These are phyloP conservation scores for Diachasma alloeum DNA, from an alignment of 1,140 invertebrate species.

Conservation along the genomic window DNA sequence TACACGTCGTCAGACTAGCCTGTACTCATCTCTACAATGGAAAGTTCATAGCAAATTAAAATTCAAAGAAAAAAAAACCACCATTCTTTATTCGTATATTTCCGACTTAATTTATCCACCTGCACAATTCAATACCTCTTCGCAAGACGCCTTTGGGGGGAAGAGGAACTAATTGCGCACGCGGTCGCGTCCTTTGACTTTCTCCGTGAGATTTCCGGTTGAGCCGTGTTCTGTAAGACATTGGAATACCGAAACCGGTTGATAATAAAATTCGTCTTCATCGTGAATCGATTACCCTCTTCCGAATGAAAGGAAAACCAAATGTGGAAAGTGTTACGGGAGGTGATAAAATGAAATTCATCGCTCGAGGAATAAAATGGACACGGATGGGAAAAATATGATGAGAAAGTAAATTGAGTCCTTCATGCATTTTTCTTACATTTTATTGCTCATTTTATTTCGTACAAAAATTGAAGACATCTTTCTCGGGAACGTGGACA, in stretches of 20 bases:
- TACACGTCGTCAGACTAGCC: neutral
- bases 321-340: neutral
- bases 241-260: neutral
- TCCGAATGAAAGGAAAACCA: neutral
- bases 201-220: neutral
- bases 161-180: neutral
- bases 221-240: neutral
- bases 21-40: neutral
- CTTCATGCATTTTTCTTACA: too few relatives aligned
- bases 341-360: too few relatives aligned
- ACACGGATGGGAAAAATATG: too few relatives aligned
- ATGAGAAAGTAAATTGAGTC: too few relatives aligned
- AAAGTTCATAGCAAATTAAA: neutral
- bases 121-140: neutral
- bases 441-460: too few relatives aligned
- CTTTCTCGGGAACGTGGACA: neutral
- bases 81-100: neutral
- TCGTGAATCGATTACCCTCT: neutral
- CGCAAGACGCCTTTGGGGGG: neutral
- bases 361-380: too few relatives aligned
- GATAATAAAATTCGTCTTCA: neutral
- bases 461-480: too few relatives aligned
- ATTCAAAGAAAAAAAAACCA: neutral
- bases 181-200: constrained; percentile 1
- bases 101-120: neutral